Conservation (phyloP, 2,797 vertebrate species). For the Kryptolebias ocellatus region DNA sequence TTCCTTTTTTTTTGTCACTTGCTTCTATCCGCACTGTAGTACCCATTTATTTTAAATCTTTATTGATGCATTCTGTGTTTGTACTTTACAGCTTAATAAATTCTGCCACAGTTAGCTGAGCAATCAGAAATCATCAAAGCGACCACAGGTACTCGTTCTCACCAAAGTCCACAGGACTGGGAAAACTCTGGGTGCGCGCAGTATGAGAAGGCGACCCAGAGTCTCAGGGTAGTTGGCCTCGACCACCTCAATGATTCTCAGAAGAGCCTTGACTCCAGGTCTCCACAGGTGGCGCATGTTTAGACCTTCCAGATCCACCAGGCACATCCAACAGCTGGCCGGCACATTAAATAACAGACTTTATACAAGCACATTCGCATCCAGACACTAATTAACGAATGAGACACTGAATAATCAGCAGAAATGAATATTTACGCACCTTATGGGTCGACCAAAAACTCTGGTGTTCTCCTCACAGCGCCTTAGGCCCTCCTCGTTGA, state of each 20-base stretch:
- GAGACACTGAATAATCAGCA: not conserved
- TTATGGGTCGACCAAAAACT: constrained; percentile 89
- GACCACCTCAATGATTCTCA: constrained; percentile 92
- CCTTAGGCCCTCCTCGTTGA: constrained; percentile 93
- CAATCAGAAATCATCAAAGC: not conserved
- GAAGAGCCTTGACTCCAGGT: constrained; percentile 90
- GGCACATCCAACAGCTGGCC: constrained; percentile 91
- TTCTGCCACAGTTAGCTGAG: not conserved
- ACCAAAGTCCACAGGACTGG: constrained; percentile 97
- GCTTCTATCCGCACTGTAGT: constrained; percentile 5
- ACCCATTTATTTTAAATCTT: not conserved
- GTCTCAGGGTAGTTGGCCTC: constrained; percentile 96
- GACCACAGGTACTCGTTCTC: constrained; percentile 43
- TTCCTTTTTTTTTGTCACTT: not conserved
- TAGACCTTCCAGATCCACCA: constrained; percentile 93
- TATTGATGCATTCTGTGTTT: not conserved
- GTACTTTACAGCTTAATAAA: not conserved
- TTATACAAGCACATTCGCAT: not conserved
- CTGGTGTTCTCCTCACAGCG: constrained; percentile 91
- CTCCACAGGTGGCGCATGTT: constrained; percentile 97
- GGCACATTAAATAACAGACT: not conserved
- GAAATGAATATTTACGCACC: constrained; percentile 66
- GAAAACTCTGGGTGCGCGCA: constrained; percentile 91
- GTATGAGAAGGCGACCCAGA: constrained; percentile 89
- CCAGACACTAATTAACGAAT: not conserved